phyloP scores from a whole-genome alignment of 2,113 vertebrate genomes.

The Desmodus rotundus region DNA sequence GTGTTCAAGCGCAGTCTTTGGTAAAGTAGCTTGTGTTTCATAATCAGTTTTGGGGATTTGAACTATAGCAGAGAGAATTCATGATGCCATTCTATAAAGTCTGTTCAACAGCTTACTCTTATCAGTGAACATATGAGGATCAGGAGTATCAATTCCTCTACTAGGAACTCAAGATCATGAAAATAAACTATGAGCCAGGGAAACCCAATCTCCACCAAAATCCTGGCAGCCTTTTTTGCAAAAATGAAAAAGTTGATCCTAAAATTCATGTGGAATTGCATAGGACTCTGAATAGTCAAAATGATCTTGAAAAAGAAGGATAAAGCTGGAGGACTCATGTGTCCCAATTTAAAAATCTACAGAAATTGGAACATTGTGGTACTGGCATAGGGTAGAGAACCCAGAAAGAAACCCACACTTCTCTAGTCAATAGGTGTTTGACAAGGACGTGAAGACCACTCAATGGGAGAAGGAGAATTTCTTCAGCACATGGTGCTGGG shows the following conservation, averaged over 20 bases:
- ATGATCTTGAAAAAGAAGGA: background rate
- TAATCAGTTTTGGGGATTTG: background rate
- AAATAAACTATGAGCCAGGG: conserved; percentile 34
- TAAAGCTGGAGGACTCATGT: background rate
- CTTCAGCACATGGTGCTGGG: background rate
- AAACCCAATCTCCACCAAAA: background rate
- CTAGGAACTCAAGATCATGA: background rate
- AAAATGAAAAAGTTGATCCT: background rate
- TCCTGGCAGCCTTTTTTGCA: background rate
- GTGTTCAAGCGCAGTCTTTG: background rate
- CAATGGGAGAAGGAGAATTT: background rate
- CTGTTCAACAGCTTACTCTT: background rate
- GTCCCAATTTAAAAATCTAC: background rate
- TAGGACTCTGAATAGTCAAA: background rate
- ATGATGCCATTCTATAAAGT: background rate
- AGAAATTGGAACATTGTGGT: background rate
- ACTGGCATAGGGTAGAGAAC: background rate
- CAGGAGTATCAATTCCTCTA: background rate
- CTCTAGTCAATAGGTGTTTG: background rate
- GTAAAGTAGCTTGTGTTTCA: conserved; percentile 1
- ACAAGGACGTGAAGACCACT: background rate
- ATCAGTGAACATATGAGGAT: background rate
- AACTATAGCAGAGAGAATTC: background rate
- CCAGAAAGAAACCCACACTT: background rate
- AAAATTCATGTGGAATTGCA: conserved; percentile 13